A percentile compares a stretch with the other conserved stretches of the same genome.
These are phyloP conservation scores for Lacerta bilineata DNA, from an alignment of 2,797 vertebrate genomes.

Conservation along the genomic window DNA sequence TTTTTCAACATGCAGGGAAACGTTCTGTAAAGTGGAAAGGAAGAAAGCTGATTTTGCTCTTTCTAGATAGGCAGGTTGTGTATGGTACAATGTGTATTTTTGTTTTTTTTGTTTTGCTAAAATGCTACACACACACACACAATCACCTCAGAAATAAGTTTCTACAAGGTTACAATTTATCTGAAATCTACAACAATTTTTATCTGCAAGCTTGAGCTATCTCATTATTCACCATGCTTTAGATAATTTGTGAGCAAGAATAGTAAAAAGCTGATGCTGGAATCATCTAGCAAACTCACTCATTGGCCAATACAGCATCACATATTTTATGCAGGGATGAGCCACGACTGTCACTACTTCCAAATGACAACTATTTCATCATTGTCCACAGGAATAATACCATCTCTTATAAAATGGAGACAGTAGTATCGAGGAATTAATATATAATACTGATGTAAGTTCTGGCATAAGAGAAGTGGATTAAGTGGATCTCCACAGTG, in stretches of 20 bases:
- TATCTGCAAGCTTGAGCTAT: background rate
- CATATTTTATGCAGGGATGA: constrained; percentile 12
- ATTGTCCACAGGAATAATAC: constrained; percentile 1
- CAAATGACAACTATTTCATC: constrained; percentile 8
- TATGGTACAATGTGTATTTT: constrained; percentile 3
- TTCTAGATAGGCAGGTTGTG: background rate
- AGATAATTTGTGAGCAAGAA: background rate
- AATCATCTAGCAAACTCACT: background rate
- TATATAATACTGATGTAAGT: constrained; percentile 24
- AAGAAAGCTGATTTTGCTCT: constrained; percentile 24
- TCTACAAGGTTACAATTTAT: background rate
- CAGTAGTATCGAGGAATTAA: constrained; percentile 28
- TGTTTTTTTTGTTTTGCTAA: constrained; percentile 18
- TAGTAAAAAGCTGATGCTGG: background rate
- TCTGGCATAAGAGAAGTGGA: constrained; percentile 23
- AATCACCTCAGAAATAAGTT: background rate
- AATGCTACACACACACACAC: constrained; percentile 21
- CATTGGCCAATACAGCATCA: background rate
- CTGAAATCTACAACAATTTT: constrained; percentile 8
- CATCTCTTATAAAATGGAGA: constrained; percentile 35
- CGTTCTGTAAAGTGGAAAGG: constrained; percentile 1
- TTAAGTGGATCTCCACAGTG: background rate
- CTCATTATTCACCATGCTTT: background rate
- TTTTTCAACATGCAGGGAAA: constrained; percentile 25
- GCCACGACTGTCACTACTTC: background rate